Evolutionary conservation across 2,113 vertebrate species (phyloP).

Genomic region (Morone saxatilis): DNA sequence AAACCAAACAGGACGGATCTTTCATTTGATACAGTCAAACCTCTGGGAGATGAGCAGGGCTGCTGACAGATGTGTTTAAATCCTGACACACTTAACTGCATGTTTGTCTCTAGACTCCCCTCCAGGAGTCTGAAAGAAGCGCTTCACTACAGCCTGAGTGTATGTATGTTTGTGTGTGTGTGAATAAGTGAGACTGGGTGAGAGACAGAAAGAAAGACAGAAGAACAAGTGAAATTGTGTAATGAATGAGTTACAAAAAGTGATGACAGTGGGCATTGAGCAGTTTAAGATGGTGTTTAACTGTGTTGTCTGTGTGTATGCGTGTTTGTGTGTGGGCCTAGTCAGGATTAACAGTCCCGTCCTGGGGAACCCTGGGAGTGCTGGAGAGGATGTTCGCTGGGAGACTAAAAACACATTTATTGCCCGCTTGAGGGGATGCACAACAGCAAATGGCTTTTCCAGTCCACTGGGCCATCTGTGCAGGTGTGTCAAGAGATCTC

Average conservation of each 20-base stretch:
- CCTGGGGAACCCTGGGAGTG: constrained; percentile 16
- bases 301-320: background rate
- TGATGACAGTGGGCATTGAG: background rate
- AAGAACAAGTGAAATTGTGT: background rate
- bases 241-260: constrained; percentile 2
- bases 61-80: constrained; percentile 60
- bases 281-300: background rate
- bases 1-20: constrained; percentile 16
- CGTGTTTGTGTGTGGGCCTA: background rate
- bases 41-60: constrained; percentile 36
- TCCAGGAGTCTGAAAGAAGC: constrained; percentile 26
- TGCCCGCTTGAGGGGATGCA: constrained; percentile 33
- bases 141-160: background rate
- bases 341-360: constrained; percentile 35
- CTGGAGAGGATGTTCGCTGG: constrained; percentile 45
- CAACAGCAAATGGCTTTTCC: constrained; percentile 69
- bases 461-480: constrained; percentile 10
- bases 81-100: constrained; percentile 45
- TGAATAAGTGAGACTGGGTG: background rate
- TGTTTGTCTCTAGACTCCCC: constrained; percentile 43
- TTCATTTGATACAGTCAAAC: constrained; percentile 44
- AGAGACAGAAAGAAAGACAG: constrained; percentile 14
- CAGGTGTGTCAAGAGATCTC: constrained; percentile 50
- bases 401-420: constrained; percentile 58
- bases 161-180: constrained; percentile 11